Conservation (phyloP, 2,888 invertebrate species). For the Drymonia ruficornis region DNA sequence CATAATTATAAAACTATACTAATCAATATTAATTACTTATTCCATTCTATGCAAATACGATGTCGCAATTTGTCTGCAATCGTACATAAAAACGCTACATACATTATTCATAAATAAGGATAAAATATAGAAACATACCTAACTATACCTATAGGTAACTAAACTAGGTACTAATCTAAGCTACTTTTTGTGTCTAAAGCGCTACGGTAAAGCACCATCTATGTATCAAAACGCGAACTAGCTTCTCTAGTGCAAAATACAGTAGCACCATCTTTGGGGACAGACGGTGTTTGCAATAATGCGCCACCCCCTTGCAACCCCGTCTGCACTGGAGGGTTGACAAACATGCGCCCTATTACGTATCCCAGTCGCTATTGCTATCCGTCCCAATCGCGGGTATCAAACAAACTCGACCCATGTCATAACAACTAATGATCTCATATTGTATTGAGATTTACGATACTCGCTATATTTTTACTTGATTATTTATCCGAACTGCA, state of each 20-base stretch:
- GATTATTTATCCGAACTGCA: constrained; percentile 28
- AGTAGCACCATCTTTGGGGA: constrained; percentile 79
- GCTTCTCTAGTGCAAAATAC: constrained; percentile 66
- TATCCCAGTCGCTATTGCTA: constrained; percentile 36
- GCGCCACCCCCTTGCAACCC: constrained; percentile 67
- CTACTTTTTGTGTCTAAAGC: constrained; percentile 1
- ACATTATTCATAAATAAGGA: background rate
- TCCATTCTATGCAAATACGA: background rate
- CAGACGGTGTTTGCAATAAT: constrained; percentile 68
- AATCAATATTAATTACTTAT: background rate
- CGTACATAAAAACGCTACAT: background rate
- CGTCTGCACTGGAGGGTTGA: constrained; percentile 62
- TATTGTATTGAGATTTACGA: constrained; percentile 19
- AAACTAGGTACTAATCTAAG: background rate
- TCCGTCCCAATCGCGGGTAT: background rate
- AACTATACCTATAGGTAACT: no score
- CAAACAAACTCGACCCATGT: background rate
- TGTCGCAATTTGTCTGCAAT: background rate
- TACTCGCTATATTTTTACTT: constrained; percentile 22
- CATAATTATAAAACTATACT: no score
- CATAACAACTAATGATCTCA: constrained; percentile 6
- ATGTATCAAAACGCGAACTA: constrained; percentile 72
- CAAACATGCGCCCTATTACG: constrained; percentile 54
- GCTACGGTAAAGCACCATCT: constrained; percentile 61
- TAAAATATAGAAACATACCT: background rate